phyloP scores from a whole-genome alignment of 1,140 invertebrate species.

The Pogonomyrmex californicus region DNA sequence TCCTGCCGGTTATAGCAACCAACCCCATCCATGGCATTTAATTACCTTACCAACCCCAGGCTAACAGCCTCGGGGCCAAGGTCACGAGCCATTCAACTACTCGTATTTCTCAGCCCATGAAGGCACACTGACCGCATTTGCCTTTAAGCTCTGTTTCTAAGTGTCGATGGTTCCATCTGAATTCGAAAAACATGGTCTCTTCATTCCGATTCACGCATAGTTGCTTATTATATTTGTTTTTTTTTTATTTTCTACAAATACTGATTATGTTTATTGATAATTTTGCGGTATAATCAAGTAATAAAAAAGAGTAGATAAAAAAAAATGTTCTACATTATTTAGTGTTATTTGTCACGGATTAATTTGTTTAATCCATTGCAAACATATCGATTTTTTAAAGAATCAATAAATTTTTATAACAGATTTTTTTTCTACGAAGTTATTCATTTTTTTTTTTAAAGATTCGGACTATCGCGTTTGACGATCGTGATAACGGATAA shows the following conservation, averaged over 20 bases:
- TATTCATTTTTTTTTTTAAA: slow-evolving; percentile 18
- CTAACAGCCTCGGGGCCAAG: slow-evolving; percentile 84
- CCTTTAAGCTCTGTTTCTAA: slow-evolving; percentile 74
- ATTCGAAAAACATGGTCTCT: slow-evolving; percentile 68
- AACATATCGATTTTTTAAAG: neutral
- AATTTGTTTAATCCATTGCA: neutral
- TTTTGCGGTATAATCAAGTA: neutral
- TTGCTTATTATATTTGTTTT: slow-evolving; percentile 34
- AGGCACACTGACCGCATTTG: slow-evolving; percentile 86
- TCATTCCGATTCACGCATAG: slow-evolving; percentile 14
- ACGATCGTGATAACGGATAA: slow-evolving; percentile 18
- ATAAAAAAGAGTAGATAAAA: neutral
- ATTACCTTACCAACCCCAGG: slow-evolving; percentile 86
- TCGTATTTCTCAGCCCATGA: slow-evolving; percentile 80
- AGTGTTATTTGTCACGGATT: neutral
- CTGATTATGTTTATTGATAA: neutral
- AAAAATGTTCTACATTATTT: neutral
- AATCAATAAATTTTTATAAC: neutral
- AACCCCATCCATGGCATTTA: slow-evolving; percentile 86
- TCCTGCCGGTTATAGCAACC: slow-evolving; percentile 83
- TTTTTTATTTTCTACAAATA: neutral
- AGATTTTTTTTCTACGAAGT: neutral
- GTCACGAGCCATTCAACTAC: slow-evolving; percentile 86
- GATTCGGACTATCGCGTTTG: slow-evolving; percentile 1
- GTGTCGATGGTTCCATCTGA: slow-evolving; percentile 72